Base-by-base conservation (phyloP, 2,888 invertebrate species). In the Lathronympha strigana region DNA sequence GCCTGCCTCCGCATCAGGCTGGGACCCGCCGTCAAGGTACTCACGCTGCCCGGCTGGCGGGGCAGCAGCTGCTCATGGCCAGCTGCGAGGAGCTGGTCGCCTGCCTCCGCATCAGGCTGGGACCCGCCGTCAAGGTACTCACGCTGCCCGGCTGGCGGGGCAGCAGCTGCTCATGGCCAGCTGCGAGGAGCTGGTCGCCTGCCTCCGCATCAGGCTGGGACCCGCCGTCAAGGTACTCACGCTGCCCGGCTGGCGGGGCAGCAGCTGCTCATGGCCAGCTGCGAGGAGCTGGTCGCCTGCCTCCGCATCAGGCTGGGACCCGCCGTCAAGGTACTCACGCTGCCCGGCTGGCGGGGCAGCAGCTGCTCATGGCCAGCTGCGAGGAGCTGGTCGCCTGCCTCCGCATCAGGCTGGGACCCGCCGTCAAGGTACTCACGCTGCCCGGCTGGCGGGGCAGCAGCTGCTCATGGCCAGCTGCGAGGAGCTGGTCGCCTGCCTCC, bases 21-120 rank as follows among this genome's bases (percentile, higher is more conserved):
- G 55, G 97, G 97, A 11, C 96, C 96, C 19, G 95, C 96, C n/a
- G 92, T 96, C 62, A 97, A 96, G 80, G 90, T 97, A 45, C 36
- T 3, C 36, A 13, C 11, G 36, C 9, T 36, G 9, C 36, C 3
- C 13, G 13, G 15, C 95, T 98, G 73, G 96, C 97, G 82, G 98
- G 98, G 25, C 95, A 95, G 75, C 94, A 96, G 8, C 94, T 97
- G 70, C 87, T 97, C 58, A 93, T 95, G 89, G 87, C 97, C 66
- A 95, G 94, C 25, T 96, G 97, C 87, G 92, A 93, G 66, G 97
- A 97, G 86, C 90, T 97, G 58, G 92, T 95, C 4, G 93, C 94
- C 33, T 87, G 95, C 63, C 89, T 97, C 70, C 93, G 94, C 61
- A 87, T 97, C 57, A 95, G 95, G 81, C 90, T 97, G 55, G 97